Percentiles rank a stretch among this genome's conserved stretches.
phyloP scores from a whole-genome alignment of 37 sponge, comb jelly and placozoan species.

The Eunapius fragilis region DNA sequence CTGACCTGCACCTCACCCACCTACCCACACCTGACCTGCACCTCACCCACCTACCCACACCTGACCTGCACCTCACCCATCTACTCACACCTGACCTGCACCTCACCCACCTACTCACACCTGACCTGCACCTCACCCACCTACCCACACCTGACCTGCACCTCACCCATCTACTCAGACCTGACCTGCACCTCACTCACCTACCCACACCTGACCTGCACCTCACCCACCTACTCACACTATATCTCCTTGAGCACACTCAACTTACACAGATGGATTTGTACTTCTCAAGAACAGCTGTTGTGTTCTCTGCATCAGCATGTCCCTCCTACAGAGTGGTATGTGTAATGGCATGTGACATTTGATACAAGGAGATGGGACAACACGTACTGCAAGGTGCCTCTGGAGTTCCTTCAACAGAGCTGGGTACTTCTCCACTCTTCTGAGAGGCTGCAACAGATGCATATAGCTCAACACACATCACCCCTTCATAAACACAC shows the following conservation, averaged over 20 bases:
- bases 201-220: no score
- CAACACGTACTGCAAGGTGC: conserved; percentile 60
- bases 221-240: no score
- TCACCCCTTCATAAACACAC: not conserved
- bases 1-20: no score
- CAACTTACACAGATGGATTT: conserved; percentile 50
- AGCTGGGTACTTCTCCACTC: conserved; percentile 88
- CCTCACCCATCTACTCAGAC: no score
- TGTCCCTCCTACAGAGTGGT: conserved; percentile 68
- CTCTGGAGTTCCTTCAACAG: conserved; percentile 82
- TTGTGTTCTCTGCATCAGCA: conserved; percentile 64
- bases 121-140: no score
- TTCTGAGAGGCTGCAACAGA: conserved; percentile 68
- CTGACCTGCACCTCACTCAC: no score
- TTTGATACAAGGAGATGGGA: not conserved
- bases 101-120: no score
- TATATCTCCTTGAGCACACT: not conserved
- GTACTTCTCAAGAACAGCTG: conserved; percentile 41
- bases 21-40: no score
- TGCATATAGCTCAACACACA: not conserved
- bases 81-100: no score
- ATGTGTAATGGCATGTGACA: not conserved
- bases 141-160: no score
- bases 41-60: no score
- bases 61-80: no score